Conservation (phyloP, 2,113 vertebrate species). For the Sylvia atricapilla region DNA sequence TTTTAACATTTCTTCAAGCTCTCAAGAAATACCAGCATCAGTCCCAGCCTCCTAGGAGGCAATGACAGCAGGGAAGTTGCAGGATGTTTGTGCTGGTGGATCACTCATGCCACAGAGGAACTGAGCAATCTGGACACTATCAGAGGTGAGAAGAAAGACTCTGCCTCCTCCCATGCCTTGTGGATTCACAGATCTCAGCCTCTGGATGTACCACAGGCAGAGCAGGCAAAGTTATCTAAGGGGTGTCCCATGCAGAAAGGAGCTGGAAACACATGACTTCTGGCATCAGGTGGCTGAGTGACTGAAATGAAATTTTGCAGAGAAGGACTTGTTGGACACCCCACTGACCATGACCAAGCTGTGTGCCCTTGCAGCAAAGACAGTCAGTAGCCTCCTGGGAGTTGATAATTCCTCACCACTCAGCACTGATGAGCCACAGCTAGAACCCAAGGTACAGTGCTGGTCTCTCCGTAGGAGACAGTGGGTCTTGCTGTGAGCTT, state of each 20-base stretch:
- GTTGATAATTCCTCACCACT: background rate
- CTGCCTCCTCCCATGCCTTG: background rate
- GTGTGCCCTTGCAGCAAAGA: background rate
- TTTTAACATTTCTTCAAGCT: background rate
- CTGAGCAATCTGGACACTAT: background rate
- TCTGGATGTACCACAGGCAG: background rate
- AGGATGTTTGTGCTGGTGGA: background rate
- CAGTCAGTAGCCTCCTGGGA: background rate
- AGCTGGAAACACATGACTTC: background rate
- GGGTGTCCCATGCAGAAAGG: background rate
- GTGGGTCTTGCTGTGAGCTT: background rate
- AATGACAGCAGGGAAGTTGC: background rate
- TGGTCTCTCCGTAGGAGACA: background rate
- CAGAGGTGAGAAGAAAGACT: background rate
- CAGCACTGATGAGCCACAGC: background rate
- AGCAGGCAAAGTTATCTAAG: background rate
- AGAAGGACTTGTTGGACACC: background rate
- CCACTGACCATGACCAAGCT: background rate
- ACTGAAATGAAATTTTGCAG: background rate
- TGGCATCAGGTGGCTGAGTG: background rate
- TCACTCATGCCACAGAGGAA: background rate
- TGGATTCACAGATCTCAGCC: background rate
- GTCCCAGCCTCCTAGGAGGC: background rate
- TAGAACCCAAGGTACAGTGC: background rate
- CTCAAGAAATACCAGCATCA: fast-evolving